phyloP scores from a whole-genome alignment of 2,113 vertebrate species.

The Anarhynchus alexandrinus region DNA sequence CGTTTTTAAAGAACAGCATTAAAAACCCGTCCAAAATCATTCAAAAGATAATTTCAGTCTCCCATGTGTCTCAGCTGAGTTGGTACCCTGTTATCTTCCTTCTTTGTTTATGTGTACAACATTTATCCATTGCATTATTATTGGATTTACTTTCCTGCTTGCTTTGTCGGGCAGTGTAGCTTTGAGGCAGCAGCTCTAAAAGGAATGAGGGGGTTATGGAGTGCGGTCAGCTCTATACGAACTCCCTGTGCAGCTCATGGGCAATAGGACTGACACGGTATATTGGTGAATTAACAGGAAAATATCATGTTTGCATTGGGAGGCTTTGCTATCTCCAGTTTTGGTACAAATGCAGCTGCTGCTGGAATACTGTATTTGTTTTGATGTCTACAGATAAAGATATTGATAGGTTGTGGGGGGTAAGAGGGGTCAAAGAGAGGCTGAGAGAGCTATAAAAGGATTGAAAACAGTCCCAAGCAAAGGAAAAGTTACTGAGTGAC shows the following conservation, averaged over 20 bases:
- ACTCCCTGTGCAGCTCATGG: background rate
- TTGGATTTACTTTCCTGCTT: background rate
- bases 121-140: background rate
- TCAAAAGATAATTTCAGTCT: background rate
- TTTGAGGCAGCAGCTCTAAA: background rate
- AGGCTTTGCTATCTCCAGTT: background rate
- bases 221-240: rapidly evolving
- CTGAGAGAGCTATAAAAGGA: background rate
- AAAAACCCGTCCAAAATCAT: background rate
- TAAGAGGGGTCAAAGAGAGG: background rate
- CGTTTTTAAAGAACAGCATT: background rate
- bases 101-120: background rate
- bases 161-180: background rate
- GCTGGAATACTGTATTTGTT: background rate
- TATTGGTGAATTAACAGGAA: background rate
- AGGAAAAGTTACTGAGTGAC: background rate
- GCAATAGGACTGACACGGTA: background rate
- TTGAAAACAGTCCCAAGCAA: background rate
- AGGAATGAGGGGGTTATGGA: background rate
- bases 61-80: background rate
- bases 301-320: background rate
- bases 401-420: background rate
- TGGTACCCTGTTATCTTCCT: background rate
- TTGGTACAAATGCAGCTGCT: background rate
- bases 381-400: background rate